phyloP scores from a whole-genome alignment of 2,888 invertebrate genomes.

The Endomychus coccineus region DNA sequence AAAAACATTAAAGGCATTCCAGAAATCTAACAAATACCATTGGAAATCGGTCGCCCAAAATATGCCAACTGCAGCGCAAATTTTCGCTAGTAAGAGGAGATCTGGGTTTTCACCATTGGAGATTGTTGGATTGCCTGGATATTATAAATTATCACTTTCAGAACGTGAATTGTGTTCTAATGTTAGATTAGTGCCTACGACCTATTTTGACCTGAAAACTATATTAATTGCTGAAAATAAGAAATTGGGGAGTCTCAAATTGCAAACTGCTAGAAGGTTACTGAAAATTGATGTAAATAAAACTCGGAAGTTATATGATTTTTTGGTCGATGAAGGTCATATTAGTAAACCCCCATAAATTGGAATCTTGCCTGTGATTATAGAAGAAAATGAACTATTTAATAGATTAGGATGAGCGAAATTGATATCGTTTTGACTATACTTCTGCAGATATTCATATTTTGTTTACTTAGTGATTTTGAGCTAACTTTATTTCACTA shows the following conservation, averaged over 20 bases:
- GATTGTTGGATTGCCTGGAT: slow-evolving; percentile 69
- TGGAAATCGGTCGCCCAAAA: slow-evolving; percentile 28
- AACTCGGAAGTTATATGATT: slow-evolving; percentile 80
- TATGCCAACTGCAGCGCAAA: slow-evolving; percentile 19
- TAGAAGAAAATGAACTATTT: too few relatives aligned
- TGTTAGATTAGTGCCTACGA: slow-evolving; percentile 66
- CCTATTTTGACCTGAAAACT: slow-evolving; percentile 71
- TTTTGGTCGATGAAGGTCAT: slow-evolving; percentile 64
- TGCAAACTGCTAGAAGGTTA: slow-evolving; percentile 74
- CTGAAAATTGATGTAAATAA: slow-evolving; percentile 92
- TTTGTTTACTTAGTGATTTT: too few relatives aligned
- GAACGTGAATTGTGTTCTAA: slow-evolving; percentile 74
- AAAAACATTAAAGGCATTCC: slow-evolving; percentile 45
- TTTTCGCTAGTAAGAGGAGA: slow-evolving; percentile 34
- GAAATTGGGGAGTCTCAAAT: slow-evolving; percentile 63
- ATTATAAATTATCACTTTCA: slow-evolving; percentile 58
- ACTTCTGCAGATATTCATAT: too few relatives aligned
- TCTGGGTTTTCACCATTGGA: slow-evolving; percentile 52
- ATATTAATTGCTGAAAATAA: slow-evolving; percentile 67
- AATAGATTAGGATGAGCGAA: too few relatives aligned
- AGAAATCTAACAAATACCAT: slow-evolving; percentile 33
- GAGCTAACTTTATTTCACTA: too few relatives aligned
- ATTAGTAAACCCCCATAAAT: slow-evolving; percentile 55
- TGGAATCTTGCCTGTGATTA: too few relatives aligned
- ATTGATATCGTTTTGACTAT: too few relatives aligned